A percentile compares a stretch with the other conserved stretches of the same genome.
phyloP scores from a whole-genome alignment of 2,888 invertebrate species.

The Cephalotes varians region DNA sequence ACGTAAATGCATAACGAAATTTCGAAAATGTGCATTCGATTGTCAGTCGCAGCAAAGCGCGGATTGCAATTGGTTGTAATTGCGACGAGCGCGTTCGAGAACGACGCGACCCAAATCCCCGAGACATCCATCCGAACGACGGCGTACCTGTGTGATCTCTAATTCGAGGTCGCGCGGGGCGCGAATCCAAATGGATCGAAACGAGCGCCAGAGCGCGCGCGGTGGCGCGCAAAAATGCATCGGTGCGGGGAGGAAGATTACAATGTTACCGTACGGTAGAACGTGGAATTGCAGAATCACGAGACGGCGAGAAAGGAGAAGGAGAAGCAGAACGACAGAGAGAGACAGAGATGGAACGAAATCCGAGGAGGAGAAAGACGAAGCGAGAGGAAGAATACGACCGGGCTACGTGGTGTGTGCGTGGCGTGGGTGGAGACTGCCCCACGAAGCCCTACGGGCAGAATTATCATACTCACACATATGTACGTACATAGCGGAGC shows the following conservation, averaged over 20 bases:
- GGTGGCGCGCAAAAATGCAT: conserved; percentile 67
- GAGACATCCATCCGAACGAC: conserved; percentile 39
- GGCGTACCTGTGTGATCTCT: conserved; percentile 68
- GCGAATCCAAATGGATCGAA: conserved; percentile 75
- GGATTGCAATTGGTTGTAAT: conserved; percentile 32
- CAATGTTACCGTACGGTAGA: conserved; percentile 75
- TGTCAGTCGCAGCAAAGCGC: not conserved
- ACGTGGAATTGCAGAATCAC: conserved; percentile 71
- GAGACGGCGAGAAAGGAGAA: conserved; percentile 50
- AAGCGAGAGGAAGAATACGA: conserved; percentile 41
- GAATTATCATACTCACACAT: conserved; percentile 85
- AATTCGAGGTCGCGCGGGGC: conserved; percentile 65
- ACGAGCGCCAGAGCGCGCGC: conserved; percentile 63
- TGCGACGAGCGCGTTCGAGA: conserved; percentile 18
- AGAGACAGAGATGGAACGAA: conserved; percentile 17
- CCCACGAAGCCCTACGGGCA: conserved; percentile 83
- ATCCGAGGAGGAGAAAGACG: not conserved
- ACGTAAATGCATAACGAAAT: conserved; percentile 8
- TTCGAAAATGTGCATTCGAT: not conserved
- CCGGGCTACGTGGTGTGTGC: conserved; percentile 75
- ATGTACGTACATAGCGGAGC: conserved; percentile 19
- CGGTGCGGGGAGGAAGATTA: conserved; percentile 68
- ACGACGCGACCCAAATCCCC: conserved; percentile 48
- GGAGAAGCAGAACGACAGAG: conserved; percentile 39
- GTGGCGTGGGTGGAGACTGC: conserved; percentile 84